Evolutionary conservation across 2,888 invertebrate species (phyloP).

Genomic region (Seladonia tumulorum): DNA sequence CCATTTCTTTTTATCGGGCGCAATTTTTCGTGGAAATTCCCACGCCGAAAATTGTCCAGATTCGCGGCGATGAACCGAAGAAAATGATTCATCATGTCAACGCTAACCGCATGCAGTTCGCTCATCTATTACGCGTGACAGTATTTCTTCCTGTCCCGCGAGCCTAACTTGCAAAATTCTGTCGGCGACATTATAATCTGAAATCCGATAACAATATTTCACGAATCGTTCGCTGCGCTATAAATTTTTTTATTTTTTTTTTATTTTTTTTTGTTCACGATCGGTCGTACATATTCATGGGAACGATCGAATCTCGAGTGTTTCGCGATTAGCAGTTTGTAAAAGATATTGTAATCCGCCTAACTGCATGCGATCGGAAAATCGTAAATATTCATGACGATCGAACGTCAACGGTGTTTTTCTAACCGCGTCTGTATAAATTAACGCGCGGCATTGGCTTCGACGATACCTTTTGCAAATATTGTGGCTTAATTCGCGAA

Average conservation of each 20-base stretch:
- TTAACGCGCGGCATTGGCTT: background rate
- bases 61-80: background rate
- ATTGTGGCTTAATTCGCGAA: too few relatives aligned
- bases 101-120: background rate
- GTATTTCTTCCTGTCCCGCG: background rate
- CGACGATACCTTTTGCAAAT: too few relatives aligned
- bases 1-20: slow-evolving; percentile 20
- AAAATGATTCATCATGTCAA: background rate
- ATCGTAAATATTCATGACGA: background rate
- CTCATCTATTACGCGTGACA: background rate
- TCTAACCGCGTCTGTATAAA: background rate
- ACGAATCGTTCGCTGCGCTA: background rate
- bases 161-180: background rate
- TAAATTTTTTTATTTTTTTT: background rate
- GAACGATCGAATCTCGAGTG: background rate
- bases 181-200: background rate
- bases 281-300: background rate
- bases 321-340: background rate
- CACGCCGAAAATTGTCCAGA: background rate
- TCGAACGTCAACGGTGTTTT: background rate
- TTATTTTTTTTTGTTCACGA: too few relatives aligned
- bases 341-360: background rate
- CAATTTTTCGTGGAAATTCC: background rate
- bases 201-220: background rate
- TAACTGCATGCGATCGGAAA: background rate